These are phyloP conservation scores for Incurvaria masculella DNA, from an alignment of 2,888 invertebrate genomes.

Conservation along the genomic window DNA sequence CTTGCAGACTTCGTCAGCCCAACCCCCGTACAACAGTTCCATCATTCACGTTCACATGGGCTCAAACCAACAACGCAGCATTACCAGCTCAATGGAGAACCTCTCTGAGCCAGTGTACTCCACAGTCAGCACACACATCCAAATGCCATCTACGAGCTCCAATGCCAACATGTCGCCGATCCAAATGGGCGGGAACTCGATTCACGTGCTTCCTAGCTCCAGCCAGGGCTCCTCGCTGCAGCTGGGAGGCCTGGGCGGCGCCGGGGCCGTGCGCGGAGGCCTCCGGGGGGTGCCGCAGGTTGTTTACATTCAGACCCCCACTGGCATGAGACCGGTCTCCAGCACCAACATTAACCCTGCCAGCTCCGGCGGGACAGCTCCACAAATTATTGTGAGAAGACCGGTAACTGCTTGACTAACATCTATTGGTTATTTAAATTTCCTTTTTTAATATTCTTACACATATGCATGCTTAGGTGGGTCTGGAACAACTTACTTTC, in stretches of 20 bases:
- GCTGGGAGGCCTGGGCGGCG: constrained; percentile 14
- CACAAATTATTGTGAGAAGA: constrained; percentile 50
- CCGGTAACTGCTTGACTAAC: constrained; percentile 36
- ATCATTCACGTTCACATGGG: constrained; percentile 51
- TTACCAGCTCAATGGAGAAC: constrained; percentile 12
- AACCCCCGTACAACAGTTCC: constrained; percentile 35
- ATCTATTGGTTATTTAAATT: not conserved
- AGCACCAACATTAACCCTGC: constrained; percentile 48
- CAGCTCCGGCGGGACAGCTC: constrained; percentile 49
- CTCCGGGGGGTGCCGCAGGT: constrained; percentile 51
- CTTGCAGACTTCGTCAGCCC: constrained; percentile 33
- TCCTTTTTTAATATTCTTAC: too few relatives aligned
- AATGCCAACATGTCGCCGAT: not conserved
- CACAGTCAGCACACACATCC: not conserved
- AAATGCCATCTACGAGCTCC: not conserved
- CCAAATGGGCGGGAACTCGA: constrained; percentile 13
- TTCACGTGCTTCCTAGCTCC: constrained; percentile 31
- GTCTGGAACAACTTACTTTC: too few relatives aligned
- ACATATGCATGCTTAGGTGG: too few relatives aligned
- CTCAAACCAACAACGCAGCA: constrained; percentile 31
- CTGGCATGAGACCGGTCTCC: constrained; percentile 46
- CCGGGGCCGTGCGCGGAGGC: constrained; percentile 23
- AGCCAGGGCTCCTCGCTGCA: constrained; percentile 23
- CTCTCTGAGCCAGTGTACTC: constrained; percentile 1
- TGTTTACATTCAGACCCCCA: constrained; percentile 58